A percentile compares a stretch with the other conserved stretches of the same genome.
These are phyloP conservation scores for Chrysogorgia sp. DNA, from an alignment of 92 coral and sea anemone species.

Conservation along the genomic window DNA sequence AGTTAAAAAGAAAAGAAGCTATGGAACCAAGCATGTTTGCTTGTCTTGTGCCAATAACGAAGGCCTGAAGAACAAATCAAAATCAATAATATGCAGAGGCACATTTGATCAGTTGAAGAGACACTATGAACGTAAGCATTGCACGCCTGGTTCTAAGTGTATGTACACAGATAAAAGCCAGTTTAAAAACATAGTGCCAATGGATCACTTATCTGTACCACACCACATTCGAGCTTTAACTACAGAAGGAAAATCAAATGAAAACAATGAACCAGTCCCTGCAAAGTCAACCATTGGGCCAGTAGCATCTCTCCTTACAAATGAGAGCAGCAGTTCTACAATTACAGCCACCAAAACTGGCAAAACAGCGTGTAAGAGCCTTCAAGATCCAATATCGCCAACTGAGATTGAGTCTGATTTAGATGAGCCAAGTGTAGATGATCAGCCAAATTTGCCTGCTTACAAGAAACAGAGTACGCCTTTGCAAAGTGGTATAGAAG, in stretches of 20 bases:
- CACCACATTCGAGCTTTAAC: conserved; percentile 1
- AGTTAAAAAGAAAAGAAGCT: conserved; percentile 8
- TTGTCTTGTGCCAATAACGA: conserved; percentile 19
- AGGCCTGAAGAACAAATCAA: conserved; percentile 7
- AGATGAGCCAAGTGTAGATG: conserved; percentile 26
- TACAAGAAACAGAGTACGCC: conserved; percentile 10
- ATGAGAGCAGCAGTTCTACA: neutral
- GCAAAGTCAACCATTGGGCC: neutral
- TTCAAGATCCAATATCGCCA: conserved; percentile 17
- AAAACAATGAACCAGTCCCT: neutral
- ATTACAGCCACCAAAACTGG: neutral
- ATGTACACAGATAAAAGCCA: neutral
- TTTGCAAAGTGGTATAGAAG: neutral
- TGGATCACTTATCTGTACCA: conserved; percentile 8
- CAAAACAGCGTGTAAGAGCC: neutral
- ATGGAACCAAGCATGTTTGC: conserved; percentile 25
- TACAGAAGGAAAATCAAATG: neutral
- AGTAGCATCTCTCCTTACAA: neutral
- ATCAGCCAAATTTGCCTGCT: conserved; percentile 9
- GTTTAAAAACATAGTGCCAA: neutral
- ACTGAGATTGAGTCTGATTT: conserved; percentile 17
- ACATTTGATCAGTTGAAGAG: conserved; percentile 4
- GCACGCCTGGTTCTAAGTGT: conserved; percentile 4
- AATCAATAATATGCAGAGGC: conserved; percentile 21
- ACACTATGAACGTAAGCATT: conserved; percentile 16